phyloP scores from a whole-genome alignment of 2,888 invertebrate species.

The Drosophila macrospina region DNA sequence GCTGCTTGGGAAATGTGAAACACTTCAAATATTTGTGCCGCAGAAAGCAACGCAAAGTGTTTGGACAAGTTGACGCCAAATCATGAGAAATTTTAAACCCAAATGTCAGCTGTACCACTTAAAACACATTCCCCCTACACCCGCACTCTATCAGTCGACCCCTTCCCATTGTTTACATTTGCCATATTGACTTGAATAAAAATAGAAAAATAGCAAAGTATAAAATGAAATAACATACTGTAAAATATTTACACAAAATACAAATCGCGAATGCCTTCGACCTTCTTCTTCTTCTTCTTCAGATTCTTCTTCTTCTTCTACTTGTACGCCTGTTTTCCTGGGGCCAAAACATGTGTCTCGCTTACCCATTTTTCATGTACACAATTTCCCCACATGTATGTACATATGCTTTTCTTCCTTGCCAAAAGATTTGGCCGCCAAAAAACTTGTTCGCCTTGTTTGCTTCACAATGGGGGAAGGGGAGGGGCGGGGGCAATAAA shows the following conservation, averaged over 20 bases:
- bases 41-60: slow-evolving; percentile 57
- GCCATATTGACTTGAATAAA: slow-evolving; percentile 75
- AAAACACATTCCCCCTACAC: slow-evolving; percentile 39
- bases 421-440: slow-evolving; percentile 22
- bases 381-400: slow-evolving; percentile 28
- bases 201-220: neutral
- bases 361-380: slow-evolving; percentile 39
- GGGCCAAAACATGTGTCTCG: slow-evolving; percentile 50
- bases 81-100: slow-evolving; percentile 76
- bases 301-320: too few species aligned
- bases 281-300: slow-evolving; percentile 11
- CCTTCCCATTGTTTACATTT: slow-evolving; percentile 62
- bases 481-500: slow-evolving; percentile 76
- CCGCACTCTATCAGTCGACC: neutral
- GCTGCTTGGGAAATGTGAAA: slow-evolving; percentile 66
- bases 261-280: slow-evolving; percentile 29
- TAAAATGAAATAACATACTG: slow-evolving; percentile 46
- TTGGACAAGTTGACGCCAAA: slow-evolving; percentile 76
- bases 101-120: slow-evolving; percentile 74
- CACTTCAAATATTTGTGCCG: slow-evolving; percentile 77
- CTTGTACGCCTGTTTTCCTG: neutral
- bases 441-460: slow-evolving; percentile 57
- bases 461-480: too few species aligned
- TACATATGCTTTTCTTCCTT: slow-evolving; percentile 25
- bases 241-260: slow-evolving; percentile 71